phyloP scores from a whole-genome alignment of 2,113 vertebrate genomes.

The Phaethornis superciliosus region DNA sequence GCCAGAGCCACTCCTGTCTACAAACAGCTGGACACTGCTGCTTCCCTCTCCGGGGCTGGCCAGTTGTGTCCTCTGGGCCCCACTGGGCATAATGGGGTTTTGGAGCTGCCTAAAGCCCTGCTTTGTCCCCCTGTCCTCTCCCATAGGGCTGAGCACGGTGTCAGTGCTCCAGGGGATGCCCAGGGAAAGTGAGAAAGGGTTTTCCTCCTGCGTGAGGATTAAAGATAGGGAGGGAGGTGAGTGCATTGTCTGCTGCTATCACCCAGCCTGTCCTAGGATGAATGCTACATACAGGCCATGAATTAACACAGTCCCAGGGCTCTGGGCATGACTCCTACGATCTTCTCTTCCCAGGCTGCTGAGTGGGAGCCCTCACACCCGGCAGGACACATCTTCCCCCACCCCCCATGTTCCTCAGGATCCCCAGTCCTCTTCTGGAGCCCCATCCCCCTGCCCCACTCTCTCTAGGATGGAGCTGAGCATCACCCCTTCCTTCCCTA shows the following conservation, averaged over 20 bases:
- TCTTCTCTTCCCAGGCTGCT: not conserved
- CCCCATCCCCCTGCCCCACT: not conserved
- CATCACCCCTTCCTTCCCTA: not conserved
- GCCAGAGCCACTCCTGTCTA: not conserved
- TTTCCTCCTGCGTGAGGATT: not conserved
- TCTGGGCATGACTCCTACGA: not conserved
- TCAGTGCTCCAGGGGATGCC: not conserved
- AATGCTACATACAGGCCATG: not conserved
- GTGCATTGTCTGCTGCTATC: not conserved
- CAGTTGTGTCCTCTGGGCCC: rapidly evolving
- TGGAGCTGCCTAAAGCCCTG: not conserved
- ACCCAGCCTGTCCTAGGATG: not conserved
- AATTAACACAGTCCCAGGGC: not conserved
- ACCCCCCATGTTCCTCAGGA: not conserved
- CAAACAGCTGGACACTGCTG: not conserved
- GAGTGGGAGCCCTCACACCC: not conserved
- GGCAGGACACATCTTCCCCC: not conserved
- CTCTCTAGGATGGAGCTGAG: not conserved
- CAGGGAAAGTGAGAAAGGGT: not conserved
- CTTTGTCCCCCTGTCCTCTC: not conserved
- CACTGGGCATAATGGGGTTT: not conserved
- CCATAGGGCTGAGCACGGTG: rapidly evolving
- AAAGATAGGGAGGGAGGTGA: not conserved
- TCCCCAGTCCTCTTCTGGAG: not conserved
- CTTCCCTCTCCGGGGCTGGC: not conserved